phyloP scores from a whole-genome alignment of 2,888 invertebrate species.

The Acanthacorydalis orientalis region DNA sequence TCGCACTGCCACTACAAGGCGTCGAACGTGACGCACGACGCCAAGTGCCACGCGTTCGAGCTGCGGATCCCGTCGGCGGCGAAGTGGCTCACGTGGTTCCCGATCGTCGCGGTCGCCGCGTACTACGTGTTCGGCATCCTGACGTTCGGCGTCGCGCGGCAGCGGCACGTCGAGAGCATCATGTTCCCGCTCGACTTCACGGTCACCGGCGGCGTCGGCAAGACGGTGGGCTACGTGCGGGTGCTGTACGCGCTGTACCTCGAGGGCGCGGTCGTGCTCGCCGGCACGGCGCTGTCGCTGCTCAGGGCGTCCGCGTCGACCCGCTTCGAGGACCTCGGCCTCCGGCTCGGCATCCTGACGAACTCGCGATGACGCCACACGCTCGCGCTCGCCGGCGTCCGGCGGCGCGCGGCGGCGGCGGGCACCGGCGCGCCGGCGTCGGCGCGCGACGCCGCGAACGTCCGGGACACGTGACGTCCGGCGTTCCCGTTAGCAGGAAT shows the following conservation, averaged over 20 bases:
- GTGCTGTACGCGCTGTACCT: conserved; percentile 48
- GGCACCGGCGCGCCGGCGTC: too few relatives aligned
- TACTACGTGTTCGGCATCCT: conserved; percentile 44
- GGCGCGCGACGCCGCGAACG: too few relatives aligned
- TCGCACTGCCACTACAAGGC: conserved; percentile 14
- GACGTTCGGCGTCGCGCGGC: conserved; percentile 39
- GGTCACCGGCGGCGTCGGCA: conserved; percentile 47
- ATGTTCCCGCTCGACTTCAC: conserved; percentile 56
- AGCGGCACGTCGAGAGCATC: conserved; percentile 32
- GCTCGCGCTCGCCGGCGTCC: neutral
- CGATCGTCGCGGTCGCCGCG: conserved; percentile 25
- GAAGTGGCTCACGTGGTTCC: conserved; percentile 24
- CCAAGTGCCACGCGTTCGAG: neutral
- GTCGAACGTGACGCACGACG: neutral
- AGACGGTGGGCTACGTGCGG: conserved; percentile 36
- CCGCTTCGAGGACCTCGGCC: conserved; percentile 34
- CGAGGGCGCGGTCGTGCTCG: conserved; percentile 45
- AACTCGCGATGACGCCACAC: conserved; percentile 22
- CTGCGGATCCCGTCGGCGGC: conserved; percentile 8
- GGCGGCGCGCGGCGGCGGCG: neutral
- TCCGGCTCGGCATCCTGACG: conserved; percentile 33
- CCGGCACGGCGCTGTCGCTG: conserved; percentile 40
- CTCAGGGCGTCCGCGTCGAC: conserved; percentile 39
- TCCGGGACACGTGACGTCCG: too few relatives aligned
- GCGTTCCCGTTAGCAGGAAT: too few relatives aligned